phyloP scores from a whole-genome alignment of 2,888 invertebrate species.

The Geophilus truncorum region DNA sequence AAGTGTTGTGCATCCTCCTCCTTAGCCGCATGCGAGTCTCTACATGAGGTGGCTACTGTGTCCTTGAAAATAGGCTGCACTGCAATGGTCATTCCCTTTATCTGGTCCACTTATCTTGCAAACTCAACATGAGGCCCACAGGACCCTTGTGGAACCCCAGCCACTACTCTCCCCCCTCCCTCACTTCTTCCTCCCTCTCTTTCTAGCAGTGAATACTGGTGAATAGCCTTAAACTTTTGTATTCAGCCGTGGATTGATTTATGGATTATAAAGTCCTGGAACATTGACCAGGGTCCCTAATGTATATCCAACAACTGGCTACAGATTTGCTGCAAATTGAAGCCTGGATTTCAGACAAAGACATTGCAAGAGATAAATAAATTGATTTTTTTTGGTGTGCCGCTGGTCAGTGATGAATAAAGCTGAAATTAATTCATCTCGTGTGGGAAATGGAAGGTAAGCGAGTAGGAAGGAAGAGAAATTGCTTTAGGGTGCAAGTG shows the following conservation, averaged over 20 bases:
- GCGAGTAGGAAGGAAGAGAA: no score
- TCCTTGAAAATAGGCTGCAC: neutral
- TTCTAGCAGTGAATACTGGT: no score
- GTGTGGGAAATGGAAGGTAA: no score
- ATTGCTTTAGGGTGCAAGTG: no score
- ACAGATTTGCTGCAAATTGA: neutral
- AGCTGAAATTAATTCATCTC: no score
- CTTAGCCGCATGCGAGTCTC: neutral
- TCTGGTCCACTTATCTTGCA: neutral
- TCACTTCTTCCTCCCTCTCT: neutral
- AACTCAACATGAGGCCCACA: neutral
- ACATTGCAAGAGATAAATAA: no score
- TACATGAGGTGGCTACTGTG: neutral
- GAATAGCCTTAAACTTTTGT: conserved; percentile 13
- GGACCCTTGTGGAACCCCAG: neutral
- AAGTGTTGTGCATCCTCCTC: no score
- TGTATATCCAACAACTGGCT: neutral
- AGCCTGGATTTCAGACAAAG: neutral
- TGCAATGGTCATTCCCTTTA: neutral
- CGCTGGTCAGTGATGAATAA: no score
- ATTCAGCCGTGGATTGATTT: neutral
- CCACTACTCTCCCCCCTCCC: neutral
- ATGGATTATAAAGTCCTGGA: conserved; percentile 12
- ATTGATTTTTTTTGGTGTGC: no score
- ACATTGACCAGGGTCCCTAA: conserved; percentile 9